phyloP scores from a whole-genome alignment of 2,888 invertebrate genomes.

The Drosophila mulleri region DNA sequence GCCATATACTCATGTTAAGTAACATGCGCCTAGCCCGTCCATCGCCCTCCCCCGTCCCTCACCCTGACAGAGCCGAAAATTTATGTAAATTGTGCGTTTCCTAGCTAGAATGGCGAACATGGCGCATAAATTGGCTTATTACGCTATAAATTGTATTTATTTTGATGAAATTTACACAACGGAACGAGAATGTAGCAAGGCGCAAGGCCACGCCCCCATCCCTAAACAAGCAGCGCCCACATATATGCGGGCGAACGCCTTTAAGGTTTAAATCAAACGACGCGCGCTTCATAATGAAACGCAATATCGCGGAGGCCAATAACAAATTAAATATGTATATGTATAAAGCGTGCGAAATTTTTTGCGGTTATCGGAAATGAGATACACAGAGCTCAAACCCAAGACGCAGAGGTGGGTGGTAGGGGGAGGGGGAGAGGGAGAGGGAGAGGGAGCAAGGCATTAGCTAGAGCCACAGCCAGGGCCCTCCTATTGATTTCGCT shows the following conservation, averaged over 20 bases:
- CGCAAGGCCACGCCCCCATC: constrained; percentile 9
- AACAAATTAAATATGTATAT: constrained; percentile 72
- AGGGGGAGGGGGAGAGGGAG: background rate
- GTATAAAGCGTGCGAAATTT: constrained; percentile 51
- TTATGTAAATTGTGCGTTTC: constrained; percentile 76
- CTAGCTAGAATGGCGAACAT: constrained; percentile 56
- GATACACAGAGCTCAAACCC: constrained; percentile 35
- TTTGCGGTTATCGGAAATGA: constrained; percentile 60
- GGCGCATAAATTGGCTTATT: constrained; percentile 79
- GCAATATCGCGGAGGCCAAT: constrained; percentile 48
- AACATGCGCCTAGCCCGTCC: constrained; percentile 29
- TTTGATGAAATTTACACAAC: constrained; percentile 79
- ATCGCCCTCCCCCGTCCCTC: background rate
- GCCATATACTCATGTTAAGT: constrained; percentile 49
- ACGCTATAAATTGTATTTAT: constrained; percentile 82
- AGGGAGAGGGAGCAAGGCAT: background rate
- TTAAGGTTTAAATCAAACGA: constrained; percentile 58
- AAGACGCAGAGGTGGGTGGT: background rate
- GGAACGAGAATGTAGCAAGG: background rate
- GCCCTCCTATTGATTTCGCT: constrained; percentile 54
- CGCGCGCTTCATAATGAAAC: constrained; percentile 59
- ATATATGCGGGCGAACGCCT: constrained; percentile 20
- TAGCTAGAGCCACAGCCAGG: constrained; percentile 27
- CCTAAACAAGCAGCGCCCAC: background rate
- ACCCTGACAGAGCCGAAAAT: constrained; percentile 44